Evolutionary conservation across 2,113 vertebrate genomes (phyloP), one percentile per base, ranked within the genome.

Genomic region (Sclerurus mexicanus): DNA sequence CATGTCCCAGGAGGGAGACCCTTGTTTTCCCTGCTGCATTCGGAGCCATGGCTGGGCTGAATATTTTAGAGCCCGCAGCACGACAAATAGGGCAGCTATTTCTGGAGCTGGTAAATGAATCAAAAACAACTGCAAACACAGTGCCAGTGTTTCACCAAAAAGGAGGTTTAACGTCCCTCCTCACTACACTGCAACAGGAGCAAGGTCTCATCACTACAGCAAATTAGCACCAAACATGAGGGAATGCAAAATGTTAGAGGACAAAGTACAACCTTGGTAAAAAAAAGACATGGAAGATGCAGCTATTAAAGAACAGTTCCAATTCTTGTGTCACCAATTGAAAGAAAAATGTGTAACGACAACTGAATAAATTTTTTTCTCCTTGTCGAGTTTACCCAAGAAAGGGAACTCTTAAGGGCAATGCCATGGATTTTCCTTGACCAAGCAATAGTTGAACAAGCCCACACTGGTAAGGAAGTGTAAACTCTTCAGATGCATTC

Each of bases 81-180:
- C 0, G 2, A 39, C 75, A 90, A 85, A 75, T 24, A 79, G 89
- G 62, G 72, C 91, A 76, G 35, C 67, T 90, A 69, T 76, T 76
- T 76, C 68, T 80, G 87, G 89, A 83, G 50, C 81, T 69, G 7
- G 37, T 25, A 71, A 85, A 80, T 42, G 28, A 64, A 83, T 69
- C 50, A 31, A 78, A 83, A 47, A 7, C 69, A 74, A 58, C 75
- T 30, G 42, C 84, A 93, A 77, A 58, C 28, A 87, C 49, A 40
- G 37, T 0, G 0, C 12, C 77, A 74, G 2, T 3, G 15, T 62
- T 58, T 46, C 55, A 13, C 6, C 0, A 14, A 42, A 20, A 63
- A 10, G 19, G 27, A 7, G 2, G 23, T 49, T 68, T 33, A 46
- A 74, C 40, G 11, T 31, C 40, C 39, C 35, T 53, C 56, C 56